A percentile compares a stretch with the other conserved stretches of the same genome.
These are phyloP conservation scores for Phaetusa simplex DNA, from an alignment of 2,113 vertebrate species.

Conservation along the genomic window DNA sequence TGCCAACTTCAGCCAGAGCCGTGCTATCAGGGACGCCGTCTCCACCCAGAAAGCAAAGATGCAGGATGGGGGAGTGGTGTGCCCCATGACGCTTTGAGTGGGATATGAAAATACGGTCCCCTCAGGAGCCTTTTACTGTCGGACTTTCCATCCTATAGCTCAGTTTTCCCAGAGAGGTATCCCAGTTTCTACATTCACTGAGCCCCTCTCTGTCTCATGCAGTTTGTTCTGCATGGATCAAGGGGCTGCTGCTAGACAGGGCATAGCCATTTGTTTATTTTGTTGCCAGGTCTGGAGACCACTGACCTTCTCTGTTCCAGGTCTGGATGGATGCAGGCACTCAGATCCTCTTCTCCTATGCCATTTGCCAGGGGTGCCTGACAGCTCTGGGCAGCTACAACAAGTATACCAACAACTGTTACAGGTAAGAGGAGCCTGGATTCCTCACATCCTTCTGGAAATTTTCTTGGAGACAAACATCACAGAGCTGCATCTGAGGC, in stretches of 20 bases:
- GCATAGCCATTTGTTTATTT: not conserved
- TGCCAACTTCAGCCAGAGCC: not conserved
- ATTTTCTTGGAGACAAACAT: not conserved
- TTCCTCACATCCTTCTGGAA: not conserved
- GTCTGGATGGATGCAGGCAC: constrained; percentile 89
- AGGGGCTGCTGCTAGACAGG: not conserved
- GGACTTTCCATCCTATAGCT: not conserved
- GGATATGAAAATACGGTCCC: not conserved
- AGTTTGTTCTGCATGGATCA: not conserved
- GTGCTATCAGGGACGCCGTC: not conserved
- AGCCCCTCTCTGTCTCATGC: not conserved
- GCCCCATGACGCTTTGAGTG: not conserved
- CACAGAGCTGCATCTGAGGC: not conserved
- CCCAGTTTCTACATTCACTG: not conserved
- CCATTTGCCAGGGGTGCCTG: constrained; percentile 87
- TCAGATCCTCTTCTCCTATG: constrained; percentile 90
- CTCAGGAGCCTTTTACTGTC: not conserved
- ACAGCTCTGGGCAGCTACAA: constrained; percentile 94
- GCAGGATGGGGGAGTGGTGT: not conserved
- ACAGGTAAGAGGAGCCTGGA: constrained; percentile 75
- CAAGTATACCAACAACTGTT: constrained; percentile 91
- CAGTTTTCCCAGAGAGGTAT: not conserved
- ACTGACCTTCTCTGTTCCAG: constrained; percentile 62
- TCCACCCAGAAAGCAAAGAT: not conserved
- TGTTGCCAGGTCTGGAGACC: not conserved